Base-by-base conservation (phyloP, 1,140 invertebrate species). In the Polypedilum pembai region DNA sequence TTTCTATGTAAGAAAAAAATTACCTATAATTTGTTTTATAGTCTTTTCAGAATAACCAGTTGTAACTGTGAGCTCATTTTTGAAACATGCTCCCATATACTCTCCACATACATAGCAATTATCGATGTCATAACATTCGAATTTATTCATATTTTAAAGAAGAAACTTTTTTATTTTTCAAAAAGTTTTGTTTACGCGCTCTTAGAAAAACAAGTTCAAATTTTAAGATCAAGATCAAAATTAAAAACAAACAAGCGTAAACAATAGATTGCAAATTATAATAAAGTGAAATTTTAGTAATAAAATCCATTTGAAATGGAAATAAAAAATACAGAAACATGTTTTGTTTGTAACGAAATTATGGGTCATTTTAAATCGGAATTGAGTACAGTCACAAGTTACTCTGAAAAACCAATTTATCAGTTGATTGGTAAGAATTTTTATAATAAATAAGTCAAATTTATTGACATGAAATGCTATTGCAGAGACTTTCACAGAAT, bases 321-420 rank as follows among this genome's bases (percentile, higher is more conserved):
- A 5, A 5, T 33, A 10, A n/a, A 15, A 4, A n/a, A 56, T 56
- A n/a, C 45, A 56, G 65, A 69, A 10, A 69, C n/a, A 7, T 69
- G 65, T 18, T 69, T 69, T 21, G 18, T 69, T 3, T 69, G 65
- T 18, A 69, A 21, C 18, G 65, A 69, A 20, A 5, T 20, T 7
- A 69, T 69, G 65, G 65, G 65, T 4, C 17, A 18, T 20, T 69
- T 69, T 7, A 69, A 69, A 69, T 20, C 17, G 17, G 65, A 69
- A 21, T 21, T 69, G 8, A 20, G n/a, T 18, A 18, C 20, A 20
- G 17, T 18, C 8, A 69, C 65, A 1, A 21, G 65, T 20, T 69
- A 69, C 20, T 20, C 17, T 10, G 65, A 69, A 69, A 69, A 69
- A 69, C 65, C 65, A 20, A 69, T 69, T 69, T 69, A 20, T 69